Base-by-base conservation (phyloP, 2,888 invertebrate species). In the Dynastes maya region DNA sequence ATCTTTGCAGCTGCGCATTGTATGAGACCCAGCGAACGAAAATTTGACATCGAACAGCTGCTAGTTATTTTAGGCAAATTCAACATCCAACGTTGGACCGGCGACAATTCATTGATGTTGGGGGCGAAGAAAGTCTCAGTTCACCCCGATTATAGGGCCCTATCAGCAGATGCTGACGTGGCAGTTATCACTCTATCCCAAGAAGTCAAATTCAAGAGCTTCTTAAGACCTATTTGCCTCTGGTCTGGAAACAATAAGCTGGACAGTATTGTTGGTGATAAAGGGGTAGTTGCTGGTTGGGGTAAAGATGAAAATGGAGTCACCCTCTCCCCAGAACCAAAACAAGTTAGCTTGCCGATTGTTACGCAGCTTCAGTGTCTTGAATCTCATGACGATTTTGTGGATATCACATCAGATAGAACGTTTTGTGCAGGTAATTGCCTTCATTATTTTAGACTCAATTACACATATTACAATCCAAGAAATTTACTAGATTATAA, bases 351-450 rank as follows among this genome's bases (percentile, higher is more conserved):
- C 5, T 85, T 91, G 70, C 91, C 91, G 0, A 87, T 92, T 0
- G 91, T 92, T 40, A 90, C 90, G 81, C 90, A 91, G 65, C 89
- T 89, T 9, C 89, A 88, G 27, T 93, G 92, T 84, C 88, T 90
- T 13, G 89, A 90, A 79, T 91, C 91, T 80, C 83, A 87, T 0
- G 89, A 89, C 58, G 84, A 82, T 78, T 85, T 83, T 78, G 77
- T 80, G 2, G 80, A 82, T 13, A 79, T 83, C 37, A 89, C 89
- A 1, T 91, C 91, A 0, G 85, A 89, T 29, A 91, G 88, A 32
- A 93, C 93, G 0, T 89, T 93, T 63, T 94, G 93, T 84, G 93
- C 93, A 78, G 93, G 92, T 91, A 85, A 82, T 37, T 70, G 11
- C 37, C 6, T 37, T 37, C 6, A 22, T 37, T 6, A 37, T 37